A percentile compares a stretch with the other conserved stretches of the same genome.
phyloP scores from a whole-genome alignment of 2,113 vertebrate genomes.

The Anarhynchus alexandrinus region DNA sequence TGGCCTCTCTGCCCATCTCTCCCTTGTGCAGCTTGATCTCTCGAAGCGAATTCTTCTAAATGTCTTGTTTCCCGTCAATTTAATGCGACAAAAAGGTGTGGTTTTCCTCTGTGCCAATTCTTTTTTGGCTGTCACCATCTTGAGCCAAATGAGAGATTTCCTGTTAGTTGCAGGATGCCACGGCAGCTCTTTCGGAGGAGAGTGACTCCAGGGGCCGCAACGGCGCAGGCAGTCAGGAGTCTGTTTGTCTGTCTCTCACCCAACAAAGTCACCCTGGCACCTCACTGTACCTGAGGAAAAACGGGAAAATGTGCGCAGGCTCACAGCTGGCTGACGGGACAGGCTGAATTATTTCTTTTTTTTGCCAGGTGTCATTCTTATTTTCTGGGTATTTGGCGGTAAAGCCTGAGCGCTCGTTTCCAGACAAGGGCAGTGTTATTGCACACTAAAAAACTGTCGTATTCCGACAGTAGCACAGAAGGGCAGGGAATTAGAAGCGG shows the following conservation, averaged over 20 bases:
- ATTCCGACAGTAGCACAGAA: not conserved
- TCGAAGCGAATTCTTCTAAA: not conserved
- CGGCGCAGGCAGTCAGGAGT: not conserved
- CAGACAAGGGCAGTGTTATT: not conserved
- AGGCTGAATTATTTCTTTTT: not conserved
- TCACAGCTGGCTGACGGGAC: not conserved
- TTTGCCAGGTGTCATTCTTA: not conserved
- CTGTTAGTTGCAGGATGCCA: not conserved
- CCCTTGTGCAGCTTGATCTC: not conserved
- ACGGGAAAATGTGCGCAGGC: not conserved
- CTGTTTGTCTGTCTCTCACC: not conserved
- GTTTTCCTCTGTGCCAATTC: not conserved
- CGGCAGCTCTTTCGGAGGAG: not conserved
- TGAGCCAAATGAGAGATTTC: slow-evolving; percentile 1
- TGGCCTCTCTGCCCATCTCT: not conserved
- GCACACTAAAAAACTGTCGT: not conserved
- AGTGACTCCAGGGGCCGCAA: not conserved
- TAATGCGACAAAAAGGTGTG: not conserved
- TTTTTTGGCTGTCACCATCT: not conserved
- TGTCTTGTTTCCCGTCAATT: not conserved
- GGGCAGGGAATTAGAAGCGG: not conserved
- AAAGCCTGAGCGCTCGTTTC: not conserved
- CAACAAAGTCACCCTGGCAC: not conserved
- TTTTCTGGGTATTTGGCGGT: not conserved
- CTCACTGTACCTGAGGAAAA: not conserved